These are phyloP conservation scores for Eugnorisma glareosa DNA, from an alignment of 2,888 invertebrate species.

Conservation along the genomic window DNA sequence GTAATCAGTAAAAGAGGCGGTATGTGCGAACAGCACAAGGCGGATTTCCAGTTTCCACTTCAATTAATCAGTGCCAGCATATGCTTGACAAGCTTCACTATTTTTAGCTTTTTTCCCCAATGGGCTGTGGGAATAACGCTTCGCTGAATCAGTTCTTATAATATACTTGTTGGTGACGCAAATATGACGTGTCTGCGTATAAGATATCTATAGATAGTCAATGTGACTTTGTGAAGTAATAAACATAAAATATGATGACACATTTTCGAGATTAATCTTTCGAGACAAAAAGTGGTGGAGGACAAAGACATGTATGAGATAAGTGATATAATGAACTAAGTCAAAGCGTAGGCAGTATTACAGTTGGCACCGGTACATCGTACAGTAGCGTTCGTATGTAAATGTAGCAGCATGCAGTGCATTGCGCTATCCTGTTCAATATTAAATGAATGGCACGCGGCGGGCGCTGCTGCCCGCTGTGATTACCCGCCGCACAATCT, in stretches of 20 bases:
- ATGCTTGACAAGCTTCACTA: slow-evolving; percentile 67
- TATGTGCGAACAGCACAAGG: slow-evolving; percentile 59
- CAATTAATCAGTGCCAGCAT: slow-evolving; percentile 74
- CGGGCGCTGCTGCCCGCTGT: slow-evolving; percentile 73
- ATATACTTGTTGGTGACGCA: slow-evolving; percentile 67
- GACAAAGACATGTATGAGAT: slow-evolving; percentile 36
- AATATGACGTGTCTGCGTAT: slow-evolving; percentile 59
- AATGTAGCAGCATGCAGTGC: slow-evolving; percentile 70
- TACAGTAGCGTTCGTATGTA: slow-evolving; percentile 59
- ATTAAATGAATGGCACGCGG: slow-evolving; percentile 81
- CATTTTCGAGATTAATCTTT: slow-evolving; percentile 32
- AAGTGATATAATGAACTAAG: slow-evolving; percentile 50
- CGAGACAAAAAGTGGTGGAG: slow-evolving; percentile 34
- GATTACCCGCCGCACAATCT: slow-evolving; percentile 77
- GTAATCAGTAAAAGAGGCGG: slow-evolving; percentile 54
- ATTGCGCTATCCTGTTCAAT: slow-evolving; percentile 81
- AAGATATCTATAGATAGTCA: slow-evolving; percentile 16
- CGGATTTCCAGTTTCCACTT: slow-evolving; percentile 71
- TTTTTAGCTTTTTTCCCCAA: slow-evolving; percentile 69
- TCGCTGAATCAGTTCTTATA: slow-evolving; percentile 63
- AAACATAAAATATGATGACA: slow-evolving; percentile 16
- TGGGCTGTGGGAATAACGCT: slow-evolving; percentile 65
- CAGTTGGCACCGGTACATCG: slow-evolving; percentile 57
- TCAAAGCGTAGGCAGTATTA: slow-evolving; percentile 51
- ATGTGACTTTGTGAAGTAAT: slow-evolving; percentile 16